Evolutionary conservation across 2,888 invertebrate species (phyloP).

Genomic region (Cantharis flavilabris): DNA sequence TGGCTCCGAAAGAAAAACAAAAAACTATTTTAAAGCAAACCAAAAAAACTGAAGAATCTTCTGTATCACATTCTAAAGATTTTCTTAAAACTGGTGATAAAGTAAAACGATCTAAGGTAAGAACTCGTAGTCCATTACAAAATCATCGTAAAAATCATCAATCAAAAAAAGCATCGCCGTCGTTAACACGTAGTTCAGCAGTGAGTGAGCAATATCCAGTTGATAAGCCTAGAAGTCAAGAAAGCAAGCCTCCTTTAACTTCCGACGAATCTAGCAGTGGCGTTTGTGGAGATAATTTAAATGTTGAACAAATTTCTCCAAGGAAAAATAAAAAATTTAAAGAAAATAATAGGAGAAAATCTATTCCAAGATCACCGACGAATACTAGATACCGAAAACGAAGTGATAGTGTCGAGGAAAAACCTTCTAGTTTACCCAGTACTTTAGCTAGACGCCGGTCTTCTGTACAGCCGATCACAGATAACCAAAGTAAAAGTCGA

Average conservation of each 20-base stretch:
- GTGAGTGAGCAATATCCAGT: slow-evolving; percentile 42
- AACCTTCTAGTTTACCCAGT: slow-evolving; percentile 50
- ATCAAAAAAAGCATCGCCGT: slow-evolving; percentile 41
- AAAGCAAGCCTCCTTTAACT: slow-evolving; percentile 39
- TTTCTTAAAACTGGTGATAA: slow-evolving; percentile 45
- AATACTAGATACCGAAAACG: slow-evolving; percentile 51
- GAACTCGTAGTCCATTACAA: slow-evolving; percentile 53
- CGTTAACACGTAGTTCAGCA: slow-evolving; percentile 48
- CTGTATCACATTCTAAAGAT: slow-evolving; percentile 42
- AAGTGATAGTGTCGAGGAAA: slow-evolving; percentile 46
- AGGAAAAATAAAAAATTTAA: slow-evolving; percentile 66
- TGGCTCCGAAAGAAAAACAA: slow-evolving; percentile 32
- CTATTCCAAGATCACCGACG: slow-evolving; percentile 64
- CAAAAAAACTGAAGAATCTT: slow-evolving; percentile 18
- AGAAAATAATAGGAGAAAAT: slow-evolving; percentile 70
- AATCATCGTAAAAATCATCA: slow-evolving; percentile 46
- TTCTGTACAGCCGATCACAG: slow-evolving; percentile 55
- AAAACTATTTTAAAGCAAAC: slow-evolving; percentile 26
- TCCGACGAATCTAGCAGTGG: slow-evolving; percentile 58
- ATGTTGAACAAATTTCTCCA: slow-evolving; percentile 55
- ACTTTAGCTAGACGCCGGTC: slow-evolving; percentile 69
- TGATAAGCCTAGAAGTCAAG: slow-evolving; percentile 12
- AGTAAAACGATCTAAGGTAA: slow-evolving; percentile 49
- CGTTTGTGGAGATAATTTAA: slow-evolving; percentile 36
- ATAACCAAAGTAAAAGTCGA: slow-evolving; percentile 28